Evolutionary conservation across 2,113 vertebrate genomes (phyloP), one percentile per base, ranked within the genome.

Genomic region (Psittacula cyanocephala): DNA sequence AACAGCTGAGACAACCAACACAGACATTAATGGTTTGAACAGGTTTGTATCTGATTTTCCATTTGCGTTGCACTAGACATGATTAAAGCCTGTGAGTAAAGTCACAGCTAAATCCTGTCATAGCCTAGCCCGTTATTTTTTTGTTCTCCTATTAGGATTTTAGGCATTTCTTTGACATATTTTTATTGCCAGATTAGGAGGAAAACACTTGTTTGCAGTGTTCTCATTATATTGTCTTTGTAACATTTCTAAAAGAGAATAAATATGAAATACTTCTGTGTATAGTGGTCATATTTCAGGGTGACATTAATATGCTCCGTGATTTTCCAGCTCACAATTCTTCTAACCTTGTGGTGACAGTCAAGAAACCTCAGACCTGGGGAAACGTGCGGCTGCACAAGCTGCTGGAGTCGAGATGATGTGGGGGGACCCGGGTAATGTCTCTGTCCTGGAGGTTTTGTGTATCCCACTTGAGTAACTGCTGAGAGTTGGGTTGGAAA

Each of bases 181-280:
- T 97, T 97, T 98, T 97, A 97, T 97, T 97, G 97, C 96, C 96
- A 93, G 95, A 97, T 98, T 97, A 97, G 97, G 88, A 98, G 94
- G 97, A 96, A 97, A 98, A 97, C 80, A 97, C 95, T 97, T 80
- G 95, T 98, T 98, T 98, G 97, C 98, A 96, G 70, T 75, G 25
- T 94, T 97, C 97, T 97, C 97, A 98, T 98, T 98, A 98, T 97
- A 92, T 96, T 96, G 97, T 96, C 97, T 97, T 98, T 98, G 97
- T 97, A 98, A 98, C 95, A 94, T 96, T 98, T 96, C 97, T 94
- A 91, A 96, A 98, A 96, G 96, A 97, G 96, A 97, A 97, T 97
- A 98, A 97, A 95, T 97, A 96, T 96, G 96, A 98, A 98, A 95
- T 93, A 96, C 94, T 97, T 97, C 88, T 96, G 93, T 91, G 92